Conservation (phyloP, 2,113 vertebrate species). For the Platichthys stellatus region DNA sequence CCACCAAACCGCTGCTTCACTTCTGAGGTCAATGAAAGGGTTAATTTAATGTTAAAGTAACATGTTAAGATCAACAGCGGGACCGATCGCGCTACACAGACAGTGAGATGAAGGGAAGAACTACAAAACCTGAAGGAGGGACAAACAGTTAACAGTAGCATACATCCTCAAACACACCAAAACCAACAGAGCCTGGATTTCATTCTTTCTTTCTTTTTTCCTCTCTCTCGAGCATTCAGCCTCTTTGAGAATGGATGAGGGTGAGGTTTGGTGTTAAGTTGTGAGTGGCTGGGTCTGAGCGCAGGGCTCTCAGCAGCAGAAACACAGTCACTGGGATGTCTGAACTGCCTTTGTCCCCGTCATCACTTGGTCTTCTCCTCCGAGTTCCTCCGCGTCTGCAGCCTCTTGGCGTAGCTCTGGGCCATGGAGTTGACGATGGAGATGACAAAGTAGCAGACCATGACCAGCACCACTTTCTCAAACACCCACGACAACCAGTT, state of each 20-base stretch:
- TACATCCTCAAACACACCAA: slow-evolving; percentile 49
- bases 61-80: slow-evolving; percentile 57
- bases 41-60: slow-evolving; percentile 58
- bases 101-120: slow-evolving; percentile 65
- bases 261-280: slow-evolving; percentile 68
- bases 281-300: slow-evolving; percentile 58
- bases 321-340: slow-evolving; percentile 65
- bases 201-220: slow-evolving; percentile 26
- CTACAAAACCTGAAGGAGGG: slow-evolving; percentile 62
- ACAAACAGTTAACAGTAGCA: slow-evolving; percentile 48
- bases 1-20: slow-evolving; percentile 64
- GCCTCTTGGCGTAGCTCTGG: slow-evolving; percentile 95
- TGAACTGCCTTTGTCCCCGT: slow-evolving; percentile 41
- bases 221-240: slow-evolving; percentile 40
- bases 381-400: slow-evolving; percentile 90
- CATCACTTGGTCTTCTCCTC: slow-evolving; percentile 97
- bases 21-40: slow-evolving; percentile 72
- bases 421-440: slow-evolving; percentile 99
- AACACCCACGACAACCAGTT: slow-evolving; percentile 99
- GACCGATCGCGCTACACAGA: slow-evolving; percentile 63
- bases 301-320: slow-evolving; percentile 44
- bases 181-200: slow-evolving; percentile 47
- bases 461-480: slow-evolving; percentile 96
- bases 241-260: slow-evolving; percentile 68
- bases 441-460: slow-evolving; percentile 98